Percentiles rank a stretch among this genome's conserved stretches.
Evolutionary conservation across 1,140 invertebrate species (phyloP).

Genomic region (Chrysomallon squamiferum): DNA sequence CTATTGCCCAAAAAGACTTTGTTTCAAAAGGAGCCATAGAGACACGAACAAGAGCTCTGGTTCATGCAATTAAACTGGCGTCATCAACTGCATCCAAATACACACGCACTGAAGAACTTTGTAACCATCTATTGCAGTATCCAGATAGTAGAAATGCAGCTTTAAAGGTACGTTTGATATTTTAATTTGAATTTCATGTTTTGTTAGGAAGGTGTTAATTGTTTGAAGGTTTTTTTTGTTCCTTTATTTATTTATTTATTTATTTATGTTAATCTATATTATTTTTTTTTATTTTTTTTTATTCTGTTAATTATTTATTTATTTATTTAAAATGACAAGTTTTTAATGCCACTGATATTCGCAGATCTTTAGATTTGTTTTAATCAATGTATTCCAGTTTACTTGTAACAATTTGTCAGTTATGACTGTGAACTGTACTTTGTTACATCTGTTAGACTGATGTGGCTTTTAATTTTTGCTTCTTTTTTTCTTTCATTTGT

Average conservation of each 20-base stretch:
- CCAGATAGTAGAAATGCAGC: conserved; percentile 75
- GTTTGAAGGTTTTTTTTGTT: neutral
- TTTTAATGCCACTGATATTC: too few species aligned
- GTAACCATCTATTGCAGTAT: conserved; percentile 74
- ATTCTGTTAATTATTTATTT: too few species aligned
- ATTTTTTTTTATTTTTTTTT: too few species aligned
- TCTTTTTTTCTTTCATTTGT: neutral
- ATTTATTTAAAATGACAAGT: too few species aligned
- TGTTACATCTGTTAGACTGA: neutral
- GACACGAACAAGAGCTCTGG: conserved; percentile 71
- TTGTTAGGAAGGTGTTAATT: neutral
- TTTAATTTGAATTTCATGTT: neutral
- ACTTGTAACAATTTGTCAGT: too few species aligned
- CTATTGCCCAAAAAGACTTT: conserved; percentile 29
- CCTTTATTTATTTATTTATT: too few species aligned
- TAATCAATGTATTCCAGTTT: too few species aligned
- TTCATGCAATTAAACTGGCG: conserved; percentile 71
- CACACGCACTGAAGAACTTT: conserved; percentile 72
- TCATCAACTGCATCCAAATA: conserved; percentile 69
- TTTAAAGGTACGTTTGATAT: conserved; percentile 70
- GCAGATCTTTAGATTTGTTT: too few species aligned
- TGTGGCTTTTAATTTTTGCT: neutral
- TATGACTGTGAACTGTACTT: too few species aligned
- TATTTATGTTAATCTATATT: too few species aligned
- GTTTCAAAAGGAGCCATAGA: conserved; percentile 36